A percentile compares a stretch with the other conserved stretches of the same genome.
Conservation (phyloP, 2,113 vertebrate genomes). For the Mormyrus lacerda region DNA sequence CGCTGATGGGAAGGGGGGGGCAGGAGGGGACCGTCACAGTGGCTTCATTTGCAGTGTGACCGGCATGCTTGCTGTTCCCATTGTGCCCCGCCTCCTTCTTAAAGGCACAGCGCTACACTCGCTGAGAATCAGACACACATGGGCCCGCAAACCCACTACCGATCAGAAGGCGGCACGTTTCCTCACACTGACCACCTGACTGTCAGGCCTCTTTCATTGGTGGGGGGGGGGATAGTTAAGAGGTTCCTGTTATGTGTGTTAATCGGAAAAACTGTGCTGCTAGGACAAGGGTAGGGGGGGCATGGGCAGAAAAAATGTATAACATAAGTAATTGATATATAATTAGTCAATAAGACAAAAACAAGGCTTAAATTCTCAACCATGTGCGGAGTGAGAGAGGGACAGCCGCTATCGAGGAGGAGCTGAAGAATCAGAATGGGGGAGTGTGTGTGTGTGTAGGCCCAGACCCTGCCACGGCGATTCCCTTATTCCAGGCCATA, state of each 20-base stretch:
- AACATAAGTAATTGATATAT: not conserved
- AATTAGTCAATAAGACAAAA: not conserved
- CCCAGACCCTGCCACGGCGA: constrained; percentile 27
- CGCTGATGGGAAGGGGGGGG: not conserved
- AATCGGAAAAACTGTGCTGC: constrained; percentile 35
- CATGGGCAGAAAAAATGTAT: constrained; percentile 4
- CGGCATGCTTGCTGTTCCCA: not conserved
- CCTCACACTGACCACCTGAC: not conserved
- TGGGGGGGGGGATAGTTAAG: constrained; percentile 34
- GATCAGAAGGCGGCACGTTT: not conserved
- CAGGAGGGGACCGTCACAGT: not conserved
- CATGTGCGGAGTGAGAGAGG: constrained; percentile 25
- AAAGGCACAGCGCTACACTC: not conserved
- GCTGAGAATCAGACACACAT: not conserved
- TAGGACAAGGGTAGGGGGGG: constrained; percentile 30
- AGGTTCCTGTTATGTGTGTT: constrained; percentile 40
- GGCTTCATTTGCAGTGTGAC: not conserved
- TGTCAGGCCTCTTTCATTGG: not conserved
- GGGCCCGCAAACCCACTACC: not conserved
- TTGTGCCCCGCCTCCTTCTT: not conserved
- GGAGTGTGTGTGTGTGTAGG: constrained; percentile 12
- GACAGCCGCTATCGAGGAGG: constrained; percentile 7
- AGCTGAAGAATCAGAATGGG: constrained; percentile 32
- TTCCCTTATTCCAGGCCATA: constrained; percentile 31
- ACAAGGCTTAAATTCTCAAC: not conserved